These are phyloP conservation scores for Schizopygopsis malacanthus DNA, from an alignment of 2,797 vertebrate species.

Conservation along the genomic window DNA sequence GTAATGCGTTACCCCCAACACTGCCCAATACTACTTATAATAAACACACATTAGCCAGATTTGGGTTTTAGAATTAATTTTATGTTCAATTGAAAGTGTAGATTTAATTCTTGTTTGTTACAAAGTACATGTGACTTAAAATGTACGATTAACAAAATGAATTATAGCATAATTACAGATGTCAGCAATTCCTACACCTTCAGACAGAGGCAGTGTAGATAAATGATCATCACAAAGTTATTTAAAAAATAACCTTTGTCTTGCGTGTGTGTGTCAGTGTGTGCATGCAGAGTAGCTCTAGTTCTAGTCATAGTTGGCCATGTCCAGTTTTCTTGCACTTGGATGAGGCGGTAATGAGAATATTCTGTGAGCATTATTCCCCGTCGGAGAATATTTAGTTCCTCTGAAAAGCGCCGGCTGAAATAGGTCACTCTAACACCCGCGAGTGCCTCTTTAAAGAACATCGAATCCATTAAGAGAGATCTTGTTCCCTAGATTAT, in stretches of 20 bases:
- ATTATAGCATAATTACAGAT: not conserved
- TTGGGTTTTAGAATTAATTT: not conserved
- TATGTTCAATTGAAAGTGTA: not conserved
- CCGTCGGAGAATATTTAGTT: constrained; percentile 75
- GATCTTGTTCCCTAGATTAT: constrained; percentile 83
- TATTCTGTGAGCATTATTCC: constrained; percentile 76
- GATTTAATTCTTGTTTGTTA: not conserved
- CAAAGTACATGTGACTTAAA: not conserved
- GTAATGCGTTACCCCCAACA: not conserved
- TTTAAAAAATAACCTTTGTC: constrained; percentile 44
- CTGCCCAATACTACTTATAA: no score
- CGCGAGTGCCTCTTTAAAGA: constrained; percentile 82
- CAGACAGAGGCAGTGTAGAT: not conserved
- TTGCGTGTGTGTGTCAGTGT: constrained; percentile 53
- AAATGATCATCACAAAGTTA: not conserved
- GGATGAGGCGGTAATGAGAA: constrained; percentile 79
- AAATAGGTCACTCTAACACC: constrained; percentile 84
- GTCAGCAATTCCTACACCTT: not conserved
- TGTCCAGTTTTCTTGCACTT: constrained; percentile 64
- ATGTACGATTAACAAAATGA: not conserved
- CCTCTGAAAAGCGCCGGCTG: constrained; percentile 71
- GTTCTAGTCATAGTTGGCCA: constrained; percentile 62
- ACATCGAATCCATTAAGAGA: constrained; percentile 83
- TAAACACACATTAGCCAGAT: not conserved
- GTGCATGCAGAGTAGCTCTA: constrained; percentile 33